These are phyloP conservation scores for Hemitrygon akajei DNA, from an alignment of 2,797 vertebrate species.

Conservation along the genomic window DNA sequence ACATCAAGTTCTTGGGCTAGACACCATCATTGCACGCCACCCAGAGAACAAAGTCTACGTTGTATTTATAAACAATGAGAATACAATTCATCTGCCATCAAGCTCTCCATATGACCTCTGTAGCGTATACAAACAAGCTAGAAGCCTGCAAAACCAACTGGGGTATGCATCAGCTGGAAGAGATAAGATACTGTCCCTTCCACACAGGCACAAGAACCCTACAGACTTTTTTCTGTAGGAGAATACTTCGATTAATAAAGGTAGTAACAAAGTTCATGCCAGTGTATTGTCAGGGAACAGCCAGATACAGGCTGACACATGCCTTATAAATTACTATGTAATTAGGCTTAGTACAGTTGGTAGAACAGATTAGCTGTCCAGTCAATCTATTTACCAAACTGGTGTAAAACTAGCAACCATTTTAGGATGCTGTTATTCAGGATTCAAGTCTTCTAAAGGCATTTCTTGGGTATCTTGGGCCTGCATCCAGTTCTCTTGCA, in stretches of 20 bases:
- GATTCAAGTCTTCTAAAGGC: not conserved
- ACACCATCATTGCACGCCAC: not conserved
- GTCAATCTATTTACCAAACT: conserved; percentile 10
- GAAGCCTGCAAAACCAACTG: not conserved
- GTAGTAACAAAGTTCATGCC: conserved; percentile 4
- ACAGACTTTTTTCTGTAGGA: not conserved
- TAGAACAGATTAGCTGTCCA: conserved; percentile 21
- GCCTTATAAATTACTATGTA: not conserved
- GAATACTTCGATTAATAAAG: not conserved
- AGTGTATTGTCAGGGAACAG: not conserved
- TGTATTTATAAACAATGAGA: not conserved
- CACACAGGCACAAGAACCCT: not conserved
- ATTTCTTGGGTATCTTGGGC: conserved; percentile 9
- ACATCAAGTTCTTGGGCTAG: conserved; percentile 5
- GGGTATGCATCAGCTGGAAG: conserved; percentile 21
- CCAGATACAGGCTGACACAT: not conserved
- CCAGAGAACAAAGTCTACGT: not conserved
- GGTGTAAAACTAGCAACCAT: conserved; percentile 23
- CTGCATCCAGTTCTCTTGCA: conserved; percentile 26
- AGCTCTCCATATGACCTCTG: not conserved
- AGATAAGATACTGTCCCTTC: not conserved
- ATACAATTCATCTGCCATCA: not conserved
- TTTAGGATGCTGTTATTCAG: conserved; percentile 6
- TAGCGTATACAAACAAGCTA: not conserved
- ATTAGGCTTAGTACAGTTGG: conserved; percentile 3